These are phyloP conservation scores for Pyrrhosoma nymphula DNA, from an alignment of 2,888 invertebrate genomes.

Conservation along the genomic window DNA sequence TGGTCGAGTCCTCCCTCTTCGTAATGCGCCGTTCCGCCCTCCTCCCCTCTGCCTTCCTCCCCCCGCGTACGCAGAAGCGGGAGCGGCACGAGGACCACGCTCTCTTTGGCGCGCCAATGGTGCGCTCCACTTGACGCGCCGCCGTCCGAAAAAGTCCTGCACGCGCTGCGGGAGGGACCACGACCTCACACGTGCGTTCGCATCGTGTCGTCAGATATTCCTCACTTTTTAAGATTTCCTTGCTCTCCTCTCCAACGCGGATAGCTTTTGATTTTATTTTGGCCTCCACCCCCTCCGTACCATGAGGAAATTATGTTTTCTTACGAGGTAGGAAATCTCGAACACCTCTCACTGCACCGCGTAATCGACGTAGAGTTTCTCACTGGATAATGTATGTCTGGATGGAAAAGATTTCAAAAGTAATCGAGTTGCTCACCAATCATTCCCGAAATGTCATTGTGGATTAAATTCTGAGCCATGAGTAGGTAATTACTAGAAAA, in stretches of 20 bases:
- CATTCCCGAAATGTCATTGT: too few relatives aligned
- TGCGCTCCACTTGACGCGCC: background rate
- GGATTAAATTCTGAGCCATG: too few relatives aligned
- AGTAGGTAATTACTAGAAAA: too few relatives aligned
- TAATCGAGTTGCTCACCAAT: too few relatives aligned
- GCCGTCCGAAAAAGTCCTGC: background rate
- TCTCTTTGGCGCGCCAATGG: constrained; percentile 12
- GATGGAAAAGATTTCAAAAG: too few relatives aligned
- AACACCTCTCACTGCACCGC: too few relatives aligned
- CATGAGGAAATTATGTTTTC: background rate
- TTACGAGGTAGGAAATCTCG: too few relatives aligned
- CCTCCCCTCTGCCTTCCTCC: background rate
- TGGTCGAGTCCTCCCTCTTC: background rate
- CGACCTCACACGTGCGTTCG: background rate
- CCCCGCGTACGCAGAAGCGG: background rate
- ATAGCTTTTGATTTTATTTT: background rate
- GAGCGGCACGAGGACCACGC: background rate
- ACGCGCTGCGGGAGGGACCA: background rate
- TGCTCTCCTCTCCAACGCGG: background rate
- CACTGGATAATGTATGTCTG: too few relatives aligned
- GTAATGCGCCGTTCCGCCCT: background rate
- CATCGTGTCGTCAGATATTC: background rate
- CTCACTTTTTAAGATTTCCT: background rate
- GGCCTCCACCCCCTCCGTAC: background rate
- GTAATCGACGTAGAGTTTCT: too few relatives aligned